phyloP scores from a whole-genome alignment of 2,888 invertebrate species.

The Lamellibrachia columna region DNA sequence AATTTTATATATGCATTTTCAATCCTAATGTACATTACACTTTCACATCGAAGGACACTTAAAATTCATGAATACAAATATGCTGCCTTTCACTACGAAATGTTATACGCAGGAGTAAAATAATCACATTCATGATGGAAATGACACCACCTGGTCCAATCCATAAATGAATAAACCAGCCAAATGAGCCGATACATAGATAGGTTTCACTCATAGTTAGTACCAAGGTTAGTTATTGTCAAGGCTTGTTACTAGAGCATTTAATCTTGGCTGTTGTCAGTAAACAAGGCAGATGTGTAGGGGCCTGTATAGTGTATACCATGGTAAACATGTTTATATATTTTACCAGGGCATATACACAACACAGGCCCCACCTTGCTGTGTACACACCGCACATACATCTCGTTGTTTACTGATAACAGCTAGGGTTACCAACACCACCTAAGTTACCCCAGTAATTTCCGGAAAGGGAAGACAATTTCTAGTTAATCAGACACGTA shows the following conservation, averaged over 20 bases:
- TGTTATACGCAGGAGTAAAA: neutral
- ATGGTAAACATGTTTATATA: neutral
- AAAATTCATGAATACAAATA: neutral
- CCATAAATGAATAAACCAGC: neutral
- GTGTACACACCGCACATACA: neutral
- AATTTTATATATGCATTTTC: neutral
- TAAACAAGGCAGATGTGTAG: neutral
- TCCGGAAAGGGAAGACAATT: neutral
- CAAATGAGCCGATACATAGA: neutral
- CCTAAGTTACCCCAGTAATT: neutral
- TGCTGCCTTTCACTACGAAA: neutral
- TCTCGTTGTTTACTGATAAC: neutral
- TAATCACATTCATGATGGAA: neutral
- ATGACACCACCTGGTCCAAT: neutral
- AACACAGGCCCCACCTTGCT: neutral
- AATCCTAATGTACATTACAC: neutral
- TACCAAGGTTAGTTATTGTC: too few species aligned
- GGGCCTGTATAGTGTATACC: neutral
- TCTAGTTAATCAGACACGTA: too few species aligned
- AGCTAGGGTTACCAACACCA: neutral
- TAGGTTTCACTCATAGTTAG: neutral
- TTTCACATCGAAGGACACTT: neutral
- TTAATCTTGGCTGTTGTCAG: neutral
- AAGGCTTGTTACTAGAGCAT: neutral
- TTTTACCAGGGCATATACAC: neutral